phyloP scores from a whole-genome alignment of 2,888 invertebrate species.

The Shargacucullia verbasci region DNA sequence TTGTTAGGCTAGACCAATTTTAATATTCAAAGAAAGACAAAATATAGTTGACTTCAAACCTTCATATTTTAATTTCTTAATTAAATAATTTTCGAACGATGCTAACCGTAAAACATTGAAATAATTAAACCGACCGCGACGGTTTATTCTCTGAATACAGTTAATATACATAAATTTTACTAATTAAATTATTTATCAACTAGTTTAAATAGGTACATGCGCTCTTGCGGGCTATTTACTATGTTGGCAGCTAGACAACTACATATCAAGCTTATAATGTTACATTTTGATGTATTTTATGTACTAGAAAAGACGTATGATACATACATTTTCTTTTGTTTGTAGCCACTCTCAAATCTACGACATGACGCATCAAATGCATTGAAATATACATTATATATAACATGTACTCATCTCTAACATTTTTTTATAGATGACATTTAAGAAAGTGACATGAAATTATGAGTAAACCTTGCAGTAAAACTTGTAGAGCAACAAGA shows the following conservation, averaged over 20 bases:
- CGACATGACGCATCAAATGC: conserved; percentile 10
- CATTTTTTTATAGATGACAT: conserved; percentile 16
- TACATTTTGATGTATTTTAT: conserved; percentile 17
- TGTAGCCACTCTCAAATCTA: conserved; percentile 5
- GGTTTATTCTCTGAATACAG: conserved; percentile 28
- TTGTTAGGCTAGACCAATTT: too few relatives aligned
- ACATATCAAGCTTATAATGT: conserved; percentile 13
- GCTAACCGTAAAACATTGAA: conserved; percentile 14
- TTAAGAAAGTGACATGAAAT: neutral
- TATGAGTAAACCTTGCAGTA: neutral
- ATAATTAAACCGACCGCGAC: conserved; percentile 14
- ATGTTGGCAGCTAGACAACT: conserved; percentile 14
- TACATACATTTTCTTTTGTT: conserved; percentile 3
- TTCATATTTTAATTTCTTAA: neutral
- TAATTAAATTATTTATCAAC: conserved; percentile 26
- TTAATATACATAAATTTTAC: conserved; percentile 32
- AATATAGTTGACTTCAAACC: too few relatives aligned
- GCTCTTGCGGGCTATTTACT: conserved; percentile 8
- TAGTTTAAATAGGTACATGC: conserved; percentile 20
- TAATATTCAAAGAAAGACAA: too few relatives aligned
- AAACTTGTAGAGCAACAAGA: too few relatives aligned
- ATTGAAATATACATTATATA: conserved; percentile 25
- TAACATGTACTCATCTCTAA: conserved; percentile 12
- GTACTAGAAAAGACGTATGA: conserved; percentile 6
- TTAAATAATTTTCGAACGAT: conserved; percentile 5